Evolutionary conservation across 2,888 invertebrate species (phyloP), one percentile per base, ranked within the genome.

Genomic region (Hemicrepidius hirtus): DNA sequence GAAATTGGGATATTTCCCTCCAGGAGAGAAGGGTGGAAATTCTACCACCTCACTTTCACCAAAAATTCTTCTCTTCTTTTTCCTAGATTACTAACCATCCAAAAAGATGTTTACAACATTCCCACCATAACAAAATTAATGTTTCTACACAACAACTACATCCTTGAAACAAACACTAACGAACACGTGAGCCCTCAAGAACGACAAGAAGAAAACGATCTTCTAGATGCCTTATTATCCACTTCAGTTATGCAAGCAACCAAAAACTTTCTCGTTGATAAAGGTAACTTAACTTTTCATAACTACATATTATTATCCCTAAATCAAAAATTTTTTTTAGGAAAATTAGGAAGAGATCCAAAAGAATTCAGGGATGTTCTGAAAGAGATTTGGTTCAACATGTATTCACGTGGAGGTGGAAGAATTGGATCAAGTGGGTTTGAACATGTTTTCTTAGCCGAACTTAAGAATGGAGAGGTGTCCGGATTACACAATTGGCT

Each of bases 401-500:
- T 95, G 78, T 98, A 96, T 84, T 92, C 96, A 0, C 89, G 97
- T 74, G 92, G 94, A 32, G 89, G 90, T 80, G 93, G 95, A 28
- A 91, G 91, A 82, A 90, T 94, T 20, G 94, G 97, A 72, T 97
- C 97, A 79, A 94, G 94, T 41, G 97, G 96, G 0, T 97, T 97
- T 83, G 97, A 98, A 85, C 97, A 98, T 82, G 92, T 97, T 20
- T 97, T 97, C 85, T 90, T 97, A 1, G 94, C 96, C 0, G 97
- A 98, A 88, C 88, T 94, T 0, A 95, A 94, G 84, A 91, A 92
- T 78, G 91, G 91, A 49, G 92, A 92, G 80, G 91, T 97, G 21
- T 92, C 90, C 62, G 97, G 97, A 7, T 88, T 97, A 76, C 97
- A 98, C 85, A 97, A 96, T 84, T 97, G 97, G 97, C 88, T 97